Percentiles rank a stretch among this genome's conserved stretches.
Conservation (phyloP, 2,797 vertebrate genomes). For the Acanthis flammea region DNA sequence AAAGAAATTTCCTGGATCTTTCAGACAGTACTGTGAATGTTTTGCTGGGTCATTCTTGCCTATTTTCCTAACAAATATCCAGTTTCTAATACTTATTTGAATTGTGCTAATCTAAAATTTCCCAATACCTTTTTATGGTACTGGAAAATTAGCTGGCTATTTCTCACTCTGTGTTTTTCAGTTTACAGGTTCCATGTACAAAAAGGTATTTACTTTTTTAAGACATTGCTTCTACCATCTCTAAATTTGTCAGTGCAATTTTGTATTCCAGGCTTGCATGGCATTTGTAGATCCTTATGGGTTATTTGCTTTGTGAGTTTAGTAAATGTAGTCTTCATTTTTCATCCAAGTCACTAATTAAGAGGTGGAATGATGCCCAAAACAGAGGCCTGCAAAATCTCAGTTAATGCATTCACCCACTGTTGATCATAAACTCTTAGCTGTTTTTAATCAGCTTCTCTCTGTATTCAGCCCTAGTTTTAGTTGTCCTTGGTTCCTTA, state of each 20-base stretch:
- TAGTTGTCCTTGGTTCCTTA: neutral
- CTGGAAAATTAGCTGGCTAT: neutral
- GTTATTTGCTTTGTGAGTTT: conserved; percentile 11
- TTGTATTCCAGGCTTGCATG: neutral
- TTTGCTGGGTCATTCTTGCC: neutral
- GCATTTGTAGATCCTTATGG: neutral
- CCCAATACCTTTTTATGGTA: neutral
- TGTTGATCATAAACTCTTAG: neutral
- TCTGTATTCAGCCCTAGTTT: neutral
- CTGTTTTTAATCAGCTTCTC: neutral
- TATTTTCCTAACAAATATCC: neutral
- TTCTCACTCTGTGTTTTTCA: neutral
- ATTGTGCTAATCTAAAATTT: neutral
- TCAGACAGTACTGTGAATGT: neutral
- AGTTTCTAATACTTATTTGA: neutral
- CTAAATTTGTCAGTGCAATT: neutral
- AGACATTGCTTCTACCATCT: neutral
- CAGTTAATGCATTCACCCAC: neutral
- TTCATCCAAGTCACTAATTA: conserved; percentile 39
- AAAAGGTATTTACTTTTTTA: neutral
- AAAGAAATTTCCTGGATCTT: neutral
- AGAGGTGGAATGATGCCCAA: conserved; percentile 45
- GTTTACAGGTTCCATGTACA: neutral
- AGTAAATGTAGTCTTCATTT: conserved; percentile 21
- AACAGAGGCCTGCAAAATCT: neutral